phyloP scores from a whole-genome alignment of 2,888 invertebrate species.

The Rhogogaster chlorosoma region DNA sequence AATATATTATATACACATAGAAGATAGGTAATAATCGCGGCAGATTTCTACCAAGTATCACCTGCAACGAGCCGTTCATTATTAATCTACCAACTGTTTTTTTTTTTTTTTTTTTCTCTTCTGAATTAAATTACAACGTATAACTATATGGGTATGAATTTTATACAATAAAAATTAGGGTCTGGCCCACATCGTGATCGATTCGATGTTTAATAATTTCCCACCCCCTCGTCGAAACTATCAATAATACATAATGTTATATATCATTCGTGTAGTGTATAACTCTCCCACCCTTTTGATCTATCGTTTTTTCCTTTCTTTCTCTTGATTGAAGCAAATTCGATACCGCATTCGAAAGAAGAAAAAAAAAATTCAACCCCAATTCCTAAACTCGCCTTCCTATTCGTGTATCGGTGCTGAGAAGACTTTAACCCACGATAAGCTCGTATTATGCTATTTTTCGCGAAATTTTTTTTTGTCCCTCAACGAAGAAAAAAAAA shows the following conservation, averaged over 20 bases:
- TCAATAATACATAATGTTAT: neutral
- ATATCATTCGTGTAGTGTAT: neutral
- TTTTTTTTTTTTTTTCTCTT: neutral
- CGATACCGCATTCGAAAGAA: no score
- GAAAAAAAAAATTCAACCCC: neutral
- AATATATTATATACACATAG: neutral
- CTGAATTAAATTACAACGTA: neutral
- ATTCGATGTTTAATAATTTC: neutral
- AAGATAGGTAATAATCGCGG: conserved; percentile 19
- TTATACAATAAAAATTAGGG: no score
- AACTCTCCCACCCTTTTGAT: neutral
- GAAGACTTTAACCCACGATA: neutral
- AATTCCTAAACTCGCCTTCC: neutral
- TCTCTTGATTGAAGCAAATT: no score
- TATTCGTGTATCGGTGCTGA: neutral
- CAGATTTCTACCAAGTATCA: conserved; percentile 47
- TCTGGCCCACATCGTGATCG: neutral
- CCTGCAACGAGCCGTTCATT: conserved; percentile 42
- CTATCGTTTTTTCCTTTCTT: no score
- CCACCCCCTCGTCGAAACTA: neutral
- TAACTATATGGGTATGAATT: no score
- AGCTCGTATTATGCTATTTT: neutral
- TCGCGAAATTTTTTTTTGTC: no score
- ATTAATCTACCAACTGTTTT: neutral
- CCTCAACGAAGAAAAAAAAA: no score